A percentile compares a stretch with the other conserved stretches of the same genome.
Conservation (phyloP, 2,888 invertebrate genomes). For the Nymphalis c-album region DNA sequence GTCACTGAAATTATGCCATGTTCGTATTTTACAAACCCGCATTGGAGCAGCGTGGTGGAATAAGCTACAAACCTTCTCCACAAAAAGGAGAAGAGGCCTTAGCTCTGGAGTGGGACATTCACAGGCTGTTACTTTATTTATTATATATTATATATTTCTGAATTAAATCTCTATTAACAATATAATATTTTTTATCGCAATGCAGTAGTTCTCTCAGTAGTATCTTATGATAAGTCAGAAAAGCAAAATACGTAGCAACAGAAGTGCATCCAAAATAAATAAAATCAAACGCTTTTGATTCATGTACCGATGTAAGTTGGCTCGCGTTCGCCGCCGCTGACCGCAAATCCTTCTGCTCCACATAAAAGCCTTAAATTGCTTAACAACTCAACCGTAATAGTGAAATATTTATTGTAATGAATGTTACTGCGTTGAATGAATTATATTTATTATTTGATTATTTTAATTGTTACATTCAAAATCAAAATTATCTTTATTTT, state of each 20-base stretch:
- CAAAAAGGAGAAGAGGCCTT: no score
- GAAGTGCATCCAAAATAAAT: conserved; percentile 24
- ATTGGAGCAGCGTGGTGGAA: no score
- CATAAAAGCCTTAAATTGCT: conserved; percentile 23
- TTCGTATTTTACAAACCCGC: no score
- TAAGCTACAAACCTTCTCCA: no score
- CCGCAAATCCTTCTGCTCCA: conserved; percentile 32
- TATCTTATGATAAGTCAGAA: background rate
- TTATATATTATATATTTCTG: no score
- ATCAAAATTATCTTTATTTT: background rate
- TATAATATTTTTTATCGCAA: background rate
- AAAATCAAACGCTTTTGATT: conserved; percentile 32
- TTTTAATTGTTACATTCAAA: background rate
- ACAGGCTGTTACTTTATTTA: no score
- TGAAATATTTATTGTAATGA: conserved; percentile 24
- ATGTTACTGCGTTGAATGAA: background rate
- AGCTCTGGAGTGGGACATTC: no score
- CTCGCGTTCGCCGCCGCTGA: conserved; percentile 20
- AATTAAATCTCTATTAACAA: no score
- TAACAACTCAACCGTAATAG: conserved; percentile 25
- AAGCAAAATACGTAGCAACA: conserved; percentile 4
- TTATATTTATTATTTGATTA: background rate
- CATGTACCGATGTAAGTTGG: conserved; percentile 28
- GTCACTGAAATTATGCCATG: no score
- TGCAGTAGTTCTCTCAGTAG: background rate